Evolutionary conservation across 2,113 vertebrate species (phyloP).

Genomic region (Phycodurus eques): DNA sequence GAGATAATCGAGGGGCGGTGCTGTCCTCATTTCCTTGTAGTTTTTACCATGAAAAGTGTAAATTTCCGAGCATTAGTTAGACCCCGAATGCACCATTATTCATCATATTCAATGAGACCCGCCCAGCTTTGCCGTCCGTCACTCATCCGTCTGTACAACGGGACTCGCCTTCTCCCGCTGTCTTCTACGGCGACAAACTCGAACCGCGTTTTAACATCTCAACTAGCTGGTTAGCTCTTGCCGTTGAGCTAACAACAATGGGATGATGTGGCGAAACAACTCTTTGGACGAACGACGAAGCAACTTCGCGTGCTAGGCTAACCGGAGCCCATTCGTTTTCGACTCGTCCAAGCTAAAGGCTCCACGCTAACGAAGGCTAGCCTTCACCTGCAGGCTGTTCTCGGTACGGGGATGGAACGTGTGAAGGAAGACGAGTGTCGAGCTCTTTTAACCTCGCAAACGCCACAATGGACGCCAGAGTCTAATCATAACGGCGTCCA

Average conservation of each 20-base stretch:
- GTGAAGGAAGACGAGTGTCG: constrained; percentile 45
- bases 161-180: constrained; percentile 16
- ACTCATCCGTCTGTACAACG: constrained; percentile 2
- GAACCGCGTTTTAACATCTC: constrained; percentile 1
- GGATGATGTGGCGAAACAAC: constrained; percentile 54
- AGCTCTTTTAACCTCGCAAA: constrained; percentile 25
- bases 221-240: constrained; percentile 41
- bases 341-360: constrained; percentile 52
- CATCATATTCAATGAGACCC: constrained; percentile 71
- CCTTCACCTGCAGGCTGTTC: constrained; percentile 51
- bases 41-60: not conserved
- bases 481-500: constrained; percentile 28
- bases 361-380: constrained; percentile 45
- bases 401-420: constrained; percentile 58
- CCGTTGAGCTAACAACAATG: constrained; percentile 42
- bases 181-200: constrained; percentile 42
- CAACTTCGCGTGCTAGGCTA: constrained; percentile 60
- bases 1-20: not conserved
- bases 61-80: constrained; percentile 29
- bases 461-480: constrained; percentile 40
- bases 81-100: constrained; percentile 50
- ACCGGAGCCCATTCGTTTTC: constrained; percentile 18
- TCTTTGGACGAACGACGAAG: constrained; percentile 42
- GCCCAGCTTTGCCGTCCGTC: constrained; percentile 57
- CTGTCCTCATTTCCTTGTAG: not conserved